These are phyloP conservation scores for Resseliella maxima DNA, from an alignment of 2,888 invertebrate genomes.

Conservation along the genomic window DNA sequence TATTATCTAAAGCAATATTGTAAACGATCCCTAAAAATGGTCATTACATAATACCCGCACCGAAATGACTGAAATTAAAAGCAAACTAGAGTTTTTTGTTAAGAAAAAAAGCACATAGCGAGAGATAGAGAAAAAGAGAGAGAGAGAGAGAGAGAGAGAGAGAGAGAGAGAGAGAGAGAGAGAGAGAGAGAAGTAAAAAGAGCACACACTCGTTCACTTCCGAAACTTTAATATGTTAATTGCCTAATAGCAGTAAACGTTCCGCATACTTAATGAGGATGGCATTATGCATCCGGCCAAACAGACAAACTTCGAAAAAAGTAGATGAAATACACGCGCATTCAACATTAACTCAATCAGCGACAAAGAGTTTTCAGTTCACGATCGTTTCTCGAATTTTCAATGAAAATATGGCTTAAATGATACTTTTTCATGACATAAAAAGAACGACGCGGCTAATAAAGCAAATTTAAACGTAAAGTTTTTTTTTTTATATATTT, in stretches of 20 bases:
- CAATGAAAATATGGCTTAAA: no score
- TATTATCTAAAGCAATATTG: background rate
- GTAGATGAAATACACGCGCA: background rate
- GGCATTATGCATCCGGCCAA: background rate
- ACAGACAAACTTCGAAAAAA: background rate
- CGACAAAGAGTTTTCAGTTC: no score
- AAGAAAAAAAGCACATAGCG: no score
- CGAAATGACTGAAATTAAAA: conserved; percentile 25
- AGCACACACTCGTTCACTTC: background rate
- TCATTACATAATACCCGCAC: conserved; percentile 23
- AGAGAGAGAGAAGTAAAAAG: conserved; percentile 14
- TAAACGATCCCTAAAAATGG: background rate
- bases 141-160: background rate
- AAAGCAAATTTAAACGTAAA: no score
- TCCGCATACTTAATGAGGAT: background rate
- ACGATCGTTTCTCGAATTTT: no score
- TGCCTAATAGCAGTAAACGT: conserved; percentile 36
- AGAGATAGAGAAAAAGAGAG: background rate
- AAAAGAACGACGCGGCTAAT: no score
- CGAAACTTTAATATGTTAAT: conserved; percentile 49
- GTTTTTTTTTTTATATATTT: no score
- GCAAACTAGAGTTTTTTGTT: background rate
- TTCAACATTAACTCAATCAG: background rate
- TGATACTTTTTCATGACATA: no score
- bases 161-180: no score